Evolutionary conservation across 2,888 invertebrate genomes (phyloP).

Genomic region (Drosophila maculinotata): DNA sequence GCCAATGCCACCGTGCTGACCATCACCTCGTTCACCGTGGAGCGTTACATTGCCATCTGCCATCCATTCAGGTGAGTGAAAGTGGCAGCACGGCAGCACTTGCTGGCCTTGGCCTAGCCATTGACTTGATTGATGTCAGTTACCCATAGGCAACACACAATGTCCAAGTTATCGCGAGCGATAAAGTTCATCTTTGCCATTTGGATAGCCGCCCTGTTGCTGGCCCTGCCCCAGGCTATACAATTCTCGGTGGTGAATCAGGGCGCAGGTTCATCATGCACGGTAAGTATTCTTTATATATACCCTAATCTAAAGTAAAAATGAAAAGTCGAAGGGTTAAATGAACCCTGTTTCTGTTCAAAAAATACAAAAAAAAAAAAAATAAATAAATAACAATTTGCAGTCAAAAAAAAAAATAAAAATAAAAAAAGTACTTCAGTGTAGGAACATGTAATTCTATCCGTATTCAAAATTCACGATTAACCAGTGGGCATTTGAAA

Average conservation of each 20-base stretch:
- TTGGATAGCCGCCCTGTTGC: constrained; percentile 91
- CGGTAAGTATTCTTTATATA: constrained; percentile 76
- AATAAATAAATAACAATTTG: too few relatives aligned
- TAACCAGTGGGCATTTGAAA: too few relatives aligned
- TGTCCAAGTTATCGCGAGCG: constrained; percentile 94
- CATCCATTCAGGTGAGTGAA: constrained; percentile 89
- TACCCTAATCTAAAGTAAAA: too few relatives aligned
- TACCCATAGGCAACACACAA: constrained; percentile 88
- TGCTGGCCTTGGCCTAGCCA: constrained; percentile 8
- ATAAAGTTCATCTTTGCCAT: constrained; percentile 92
- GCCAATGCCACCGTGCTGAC: constrained; percentile 94
- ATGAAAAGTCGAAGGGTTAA: too few relatives aligned
- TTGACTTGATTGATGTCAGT: constrained; percentile 46
- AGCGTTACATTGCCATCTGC: constrained; percentile 94
- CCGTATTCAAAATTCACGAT: too few relatives aligned
- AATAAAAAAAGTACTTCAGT: too few relatives aligned
- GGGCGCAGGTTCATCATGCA: constrained; percentile 78
- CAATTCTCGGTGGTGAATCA: constrained; percentile 83
- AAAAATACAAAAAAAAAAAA: too few relatives aligned
- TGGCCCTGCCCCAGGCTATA: constrained; percentile 90
- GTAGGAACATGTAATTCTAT: too few relatives aligned
- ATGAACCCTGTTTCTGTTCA: too few relatives aligned
- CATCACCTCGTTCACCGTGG: constrained; percentile 95
- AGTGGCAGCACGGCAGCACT: not conserved
- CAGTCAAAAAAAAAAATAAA: too few relatives aligned